Conservation (phyloP, 2,797 vertebrate genomes). For the Eurystomus glaucurus region DNA sequence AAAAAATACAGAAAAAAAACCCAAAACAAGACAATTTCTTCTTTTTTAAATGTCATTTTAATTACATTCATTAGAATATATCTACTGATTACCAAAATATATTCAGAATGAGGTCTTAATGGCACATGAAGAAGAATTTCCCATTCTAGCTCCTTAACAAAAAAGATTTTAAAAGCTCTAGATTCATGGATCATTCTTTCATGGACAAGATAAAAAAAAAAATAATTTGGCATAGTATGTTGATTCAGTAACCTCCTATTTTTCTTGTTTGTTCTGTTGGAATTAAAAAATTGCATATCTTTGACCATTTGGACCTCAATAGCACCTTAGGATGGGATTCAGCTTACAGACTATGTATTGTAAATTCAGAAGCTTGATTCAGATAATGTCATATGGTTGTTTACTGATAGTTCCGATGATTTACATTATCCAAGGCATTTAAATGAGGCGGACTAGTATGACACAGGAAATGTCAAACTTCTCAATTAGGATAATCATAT, state of each 20-base stretch:
- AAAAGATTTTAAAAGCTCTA: accelerated
- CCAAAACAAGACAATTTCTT: not conserved
- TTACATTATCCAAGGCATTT: accelerated
- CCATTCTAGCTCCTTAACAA: not conserved
- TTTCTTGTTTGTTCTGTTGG: not conserved
- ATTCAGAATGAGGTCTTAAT: not conserved
- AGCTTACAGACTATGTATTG: not conserved
- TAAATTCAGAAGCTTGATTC: not conserved
- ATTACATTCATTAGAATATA: not conserved
- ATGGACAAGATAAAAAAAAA: not conserved
- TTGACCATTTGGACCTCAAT: not conserved
- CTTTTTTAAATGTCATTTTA: not conserved
- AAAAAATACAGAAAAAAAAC: accelerated
- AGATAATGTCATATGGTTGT: accelerated
- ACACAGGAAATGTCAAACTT: not conserved
- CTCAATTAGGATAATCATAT: not conserved
- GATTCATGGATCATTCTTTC: not conserved
- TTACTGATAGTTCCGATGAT: not conserved
- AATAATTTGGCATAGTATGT: not conserved
- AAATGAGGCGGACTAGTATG: not conserved
- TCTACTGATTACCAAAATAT: not conserved
- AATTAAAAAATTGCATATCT: not conserved
- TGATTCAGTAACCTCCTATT: not conserved
- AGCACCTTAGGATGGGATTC: not conserved
- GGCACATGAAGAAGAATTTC: not conserved